Evolutionary conservation across 2,113 vertebrate species (phyloP).

Genomic region (Rhea pennata): DNA sequence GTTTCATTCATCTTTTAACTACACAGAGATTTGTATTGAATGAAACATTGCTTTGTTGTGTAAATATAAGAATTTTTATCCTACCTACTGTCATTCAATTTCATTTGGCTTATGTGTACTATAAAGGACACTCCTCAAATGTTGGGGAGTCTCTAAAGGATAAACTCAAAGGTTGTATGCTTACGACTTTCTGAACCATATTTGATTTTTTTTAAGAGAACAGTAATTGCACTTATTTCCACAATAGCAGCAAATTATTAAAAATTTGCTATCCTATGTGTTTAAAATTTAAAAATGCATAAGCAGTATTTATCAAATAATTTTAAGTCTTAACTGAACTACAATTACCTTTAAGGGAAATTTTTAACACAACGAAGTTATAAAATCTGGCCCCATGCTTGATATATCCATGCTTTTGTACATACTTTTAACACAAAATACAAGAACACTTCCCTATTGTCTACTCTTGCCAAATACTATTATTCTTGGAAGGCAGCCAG

Average conservation of each 20-base stretch:
- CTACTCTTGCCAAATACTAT: slow-evolving; percentile 3
- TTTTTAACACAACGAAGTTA: neutral
- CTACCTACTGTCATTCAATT: neutral
- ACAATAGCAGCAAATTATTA: neutral
- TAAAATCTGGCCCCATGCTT: neutral
- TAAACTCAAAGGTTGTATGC: neutral
- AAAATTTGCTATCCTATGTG: neutral
- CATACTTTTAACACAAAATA: neutral
- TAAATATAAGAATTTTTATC: neutral
- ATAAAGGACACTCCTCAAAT: neutral
- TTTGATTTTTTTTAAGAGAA: neutral
- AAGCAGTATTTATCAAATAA: neutral
- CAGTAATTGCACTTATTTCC: neutral
- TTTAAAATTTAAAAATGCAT: neutral
- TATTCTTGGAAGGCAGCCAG: slow-evolving; percentile 32
- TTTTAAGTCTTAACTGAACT: neutral
- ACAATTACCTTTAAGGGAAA: neutral
- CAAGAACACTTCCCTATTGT: neutral
- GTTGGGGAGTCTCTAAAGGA: too few relatives aligned
- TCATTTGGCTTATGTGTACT: neutral
- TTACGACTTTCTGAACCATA: neutral
- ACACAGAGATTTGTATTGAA: neutral
- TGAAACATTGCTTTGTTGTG: neutral
- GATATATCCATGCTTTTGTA: neutral
- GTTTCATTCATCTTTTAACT: neutral